phyloP scores from a whole-genome alignment of 2,113 vertebrate genomes.

The Callopanchax toddi region DNA sequence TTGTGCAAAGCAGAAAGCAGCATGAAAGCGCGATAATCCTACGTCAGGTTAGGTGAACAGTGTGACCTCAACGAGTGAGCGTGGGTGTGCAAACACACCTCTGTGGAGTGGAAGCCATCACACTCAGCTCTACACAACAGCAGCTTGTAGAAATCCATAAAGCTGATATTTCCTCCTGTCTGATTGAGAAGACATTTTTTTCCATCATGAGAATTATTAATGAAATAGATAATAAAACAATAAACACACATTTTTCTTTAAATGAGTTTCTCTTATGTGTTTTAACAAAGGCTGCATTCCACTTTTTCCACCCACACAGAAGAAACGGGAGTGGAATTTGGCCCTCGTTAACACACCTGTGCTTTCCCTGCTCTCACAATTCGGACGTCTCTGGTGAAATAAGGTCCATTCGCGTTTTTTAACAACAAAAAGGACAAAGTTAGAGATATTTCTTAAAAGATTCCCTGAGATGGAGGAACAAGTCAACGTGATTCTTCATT shows the following conservation, averaged over 20 bases:
- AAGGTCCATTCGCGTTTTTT: no score
- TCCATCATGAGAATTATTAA: neutral
- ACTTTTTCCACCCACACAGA: no score
- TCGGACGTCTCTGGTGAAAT: no score
- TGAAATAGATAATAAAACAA: neutral
- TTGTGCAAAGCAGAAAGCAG: neutral
- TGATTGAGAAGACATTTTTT: neutral
- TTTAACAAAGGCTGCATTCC: no score
- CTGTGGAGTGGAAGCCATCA: slow-evolving; percentile 1
- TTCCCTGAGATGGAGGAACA: no score
- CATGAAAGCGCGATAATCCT: slow-evolving; percentile 22
- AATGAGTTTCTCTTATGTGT: no score
- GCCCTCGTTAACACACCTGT: no score
- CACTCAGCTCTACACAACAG: neutral
- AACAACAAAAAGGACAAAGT: no score
- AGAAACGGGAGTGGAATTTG: no score
- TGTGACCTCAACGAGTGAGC: slow-evolving; percentile 3
- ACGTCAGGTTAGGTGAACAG: slow-evolving; percentile 11
- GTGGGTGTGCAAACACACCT: slow-evolving; percentile 2
- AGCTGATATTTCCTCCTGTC: neutral
- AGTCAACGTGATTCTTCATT: neutral
- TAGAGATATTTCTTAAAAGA: no score
- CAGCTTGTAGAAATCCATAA: slow-evolving; percentile 11
- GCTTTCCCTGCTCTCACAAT: no score
- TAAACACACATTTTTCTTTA: no score